Evolutionary conservation across 1,140 invertebrate species (phyloP), one percentile per base, ranked within the genome.

Genomic region (Lucilia sericata): DNA sequence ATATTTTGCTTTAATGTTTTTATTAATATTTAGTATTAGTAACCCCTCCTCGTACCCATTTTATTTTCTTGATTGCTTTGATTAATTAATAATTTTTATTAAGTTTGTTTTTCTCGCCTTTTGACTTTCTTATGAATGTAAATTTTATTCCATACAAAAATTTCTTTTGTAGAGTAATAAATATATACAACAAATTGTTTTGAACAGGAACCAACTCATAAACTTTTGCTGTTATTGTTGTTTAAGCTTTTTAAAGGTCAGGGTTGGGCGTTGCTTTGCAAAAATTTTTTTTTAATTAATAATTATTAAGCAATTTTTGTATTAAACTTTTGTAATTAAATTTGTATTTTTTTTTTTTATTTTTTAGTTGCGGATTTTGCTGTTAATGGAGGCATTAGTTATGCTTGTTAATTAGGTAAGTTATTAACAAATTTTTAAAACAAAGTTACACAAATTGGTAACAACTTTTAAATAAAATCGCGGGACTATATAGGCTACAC

Each of bases 401-500:
- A 70, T 70, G 65, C 65, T 70, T 21, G 65, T 70, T 70, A 10
- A 25, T 70, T 70, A 70, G 65, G 65, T 70, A 70, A 70, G 65
- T 70, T 55, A 55, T 12, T 55, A 14, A n/a, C n/a, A n/a, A n/a
- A n/a, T n/a, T n/a, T 7, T 55, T 55, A 55, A 55, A 55, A 55
- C 7, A 55, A 55, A 12, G 3, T 55, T 12, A 13, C 0, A 55
- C 5, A 55, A 55, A 55, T 42, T 42, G 2, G 1, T 14, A 55
- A 55, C n/a, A n/a, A n/a, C n/a, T n/a, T n/a, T n/a, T n/a, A n/a
- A n/a, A n/a, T n/a, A n/a, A n/a, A n/a, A n/a, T n/a, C n/a, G n/a
- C n/a, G n/a, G n/a, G n/a, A n/a, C n/a, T n/a, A n/a, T n/a, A n/a
- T n/a, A n/a, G n/a, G n/a, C n/a, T n/a, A n/a, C n/a, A n/a, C n/a